Base-by-base conservation (phyloP, 2,888 invertebrate species). In the Patella ulyssiponensis region DNA sequence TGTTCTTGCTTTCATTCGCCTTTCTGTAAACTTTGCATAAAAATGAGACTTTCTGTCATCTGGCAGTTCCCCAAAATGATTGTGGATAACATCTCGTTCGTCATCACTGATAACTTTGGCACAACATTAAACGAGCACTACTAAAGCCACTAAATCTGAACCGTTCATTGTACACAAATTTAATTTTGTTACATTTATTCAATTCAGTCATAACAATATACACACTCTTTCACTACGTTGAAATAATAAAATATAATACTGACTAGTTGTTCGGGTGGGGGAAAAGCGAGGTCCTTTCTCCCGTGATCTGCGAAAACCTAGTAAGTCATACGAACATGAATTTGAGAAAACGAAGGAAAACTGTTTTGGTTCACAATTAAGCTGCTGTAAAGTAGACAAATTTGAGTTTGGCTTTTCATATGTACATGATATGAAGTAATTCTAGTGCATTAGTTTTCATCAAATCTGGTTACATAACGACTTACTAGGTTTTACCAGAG, bases 11-110 rank as follows among this genome's bases (percentile, higher is more conserved):
- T 33, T 33, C 7, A 33, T 5, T 33, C 33, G 33, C 33, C 33
- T 33, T 33, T 33, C 33, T 3, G 33, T 33, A 20, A 58, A 58
- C 20, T 58, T 5, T 17, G 58, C 64, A 20, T 58, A 58, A 58
- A 58, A 58, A 58, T 58, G 58, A 58, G 58, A 58, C 15, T 64
- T 64, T 64, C 64, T 7, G 17, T 64, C 64, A 64, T 64, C 64
- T 20, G 64, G 64, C 23, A 2, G 64, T 64, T 64, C 20, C 64
- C 64, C 20, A 23, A 64, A 64, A 64, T 64, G 64, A 15, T 23
- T 64, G 23, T 20, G 64, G 7, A 64, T 64, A 15, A 64, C 64
- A 64, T 12, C 64, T n/a, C 20, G 64, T 64, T 64, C 64, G 14
- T 20, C n/a, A 64, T 64, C 64, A 17, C 15, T 64, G 23, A 20